Evolutionary conservation across 2,797 vertebrate genomes (phyloP), one percentile per base, ranked within the genome.

Genomic region (Microchirus variegatus): DNA sequence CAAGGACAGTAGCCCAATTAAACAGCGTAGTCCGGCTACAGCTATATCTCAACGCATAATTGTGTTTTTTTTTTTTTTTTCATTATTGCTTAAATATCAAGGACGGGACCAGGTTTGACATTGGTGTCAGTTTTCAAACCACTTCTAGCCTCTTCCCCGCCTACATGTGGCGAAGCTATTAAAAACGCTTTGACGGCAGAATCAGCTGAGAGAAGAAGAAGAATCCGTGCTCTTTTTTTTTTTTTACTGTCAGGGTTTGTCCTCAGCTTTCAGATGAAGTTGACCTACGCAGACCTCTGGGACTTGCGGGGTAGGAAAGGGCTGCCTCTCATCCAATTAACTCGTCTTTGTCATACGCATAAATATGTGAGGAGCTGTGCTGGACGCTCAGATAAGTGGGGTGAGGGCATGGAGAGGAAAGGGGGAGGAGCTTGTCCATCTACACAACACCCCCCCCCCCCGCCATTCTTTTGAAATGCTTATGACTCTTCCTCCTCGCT

Each of bases 401-500:
- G 54, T 49, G 67, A 72, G 71, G 5, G 56, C 49, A 58, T 61
- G 73, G n/a, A 59, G 74, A 60, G 60, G 60, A 53, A 69, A 61
- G 63, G 65, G 61, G 66, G 63, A 63, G 70, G 45, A 49, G 67
- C 69, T 46, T 38, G 53, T 74, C 70, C 67, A 69, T 84, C 81
- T 78, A 62, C 71, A 78, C n/a, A n/a, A n/a, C n/a, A n/a, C n/a
- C n/a, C n/a, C n/a, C n/a, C n/a, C n/a, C n/a, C 74, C 75, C 79
- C 63, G 69, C 63, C 71, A 43, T 66, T 70, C 85, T 88, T 90
- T 91, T 91, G 84, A 92, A 90, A 93, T 86, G 86, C 84, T 90
- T 88, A 91, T 85, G 77, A 84, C 78, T 78, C 69, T 77, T 84
- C 67, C 78, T 81, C 84, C 81, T 80, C 72, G 66, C 80, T 85